Evolutionary conservation across 2,113 vertebrate genomes (phyloP), one percentile per base, ranked within the genome.

Genomic region (Callipepla californica): DNA sequence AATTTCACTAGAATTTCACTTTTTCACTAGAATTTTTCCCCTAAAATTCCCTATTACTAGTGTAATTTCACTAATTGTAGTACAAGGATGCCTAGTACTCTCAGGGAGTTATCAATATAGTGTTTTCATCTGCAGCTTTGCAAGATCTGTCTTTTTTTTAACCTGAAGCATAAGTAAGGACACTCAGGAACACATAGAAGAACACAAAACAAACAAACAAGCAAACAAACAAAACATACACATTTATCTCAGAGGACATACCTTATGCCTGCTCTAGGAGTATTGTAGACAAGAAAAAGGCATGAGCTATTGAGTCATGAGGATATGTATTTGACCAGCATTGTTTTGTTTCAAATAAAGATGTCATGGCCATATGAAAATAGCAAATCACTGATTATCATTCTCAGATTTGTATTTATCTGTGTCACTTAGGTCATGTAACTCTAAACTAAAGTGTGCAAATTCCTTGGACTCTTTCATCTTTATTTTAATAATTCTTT

Each of bases 71-170:
- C 23, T 63, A 57, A 72, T n/a, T 7, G 8, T 9, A 83, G 11
- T 1, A 61, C 9, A 11, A 51, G 50, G 69, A 80, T 48, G 36
- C 36, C 36, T 77, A 67, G 22, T 73, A 62, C 68, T 87, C 83
- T 84, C 80, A 91, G 91, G 72, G 90, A 95, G 88, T 94, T 80
- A 89, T 13, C 7, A 55, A 7, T 16, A 23, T 55, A 2, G 0
- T 23, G 6, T 59, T 80, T 65, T 70, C n/a, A 45, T 21, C 34
- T 50, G 23, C 19, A 68, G 11, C 30, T 32, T 73, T 78, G 25
- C 22, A 62, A 25, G 15, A 50, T n/a, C 6, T 26, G 4, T 59
- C 13, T 32, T 80, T 80, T 36, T 36, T 80, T 40, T 38, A 63
- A 59, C 30, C 14, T 85, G 38, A 70, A 89, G 45, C 11, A 30